Conservation (phyloP, 2,888 invertebrate species). For the Adelognathus sp. region DNA sequence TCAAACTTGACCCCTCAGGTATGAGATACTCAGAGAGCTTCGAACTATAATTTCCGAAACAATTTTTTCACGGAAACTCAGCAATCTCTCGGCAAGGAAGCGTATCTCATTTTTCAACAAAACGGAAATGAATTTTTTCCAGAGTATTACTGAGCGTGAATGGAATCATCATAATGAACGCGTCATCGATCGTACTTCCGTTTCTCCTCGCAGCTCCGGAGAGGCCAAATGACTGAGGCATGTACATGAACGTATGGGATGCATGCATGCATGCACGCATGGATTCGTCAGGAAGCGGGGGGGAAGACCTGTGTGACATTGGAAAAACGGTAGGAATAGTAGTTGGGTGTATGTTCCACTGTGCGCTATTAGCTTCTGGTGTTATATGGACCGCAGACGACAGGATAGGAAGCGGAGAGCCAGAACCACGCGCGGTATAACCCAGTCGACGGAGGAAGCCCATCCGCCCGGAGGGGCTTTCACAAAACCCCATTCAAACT, state of each 20-base stretch:
- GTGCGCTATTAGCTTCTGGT: not conserved
- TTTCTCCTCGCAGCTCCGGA: not conserved
- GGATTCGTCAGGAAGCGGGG: conserved; percentile 11
- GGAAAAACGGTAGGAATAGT: conserved; percentile 7
- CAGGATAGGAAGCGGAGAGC: conserved; percentile 55
- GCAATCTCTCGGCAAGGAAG: not conserved
- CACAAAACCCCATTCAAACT: conserved; percentile 64
- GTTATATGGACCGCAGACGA: conserved; percentile 40
- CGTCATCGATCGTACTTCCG: not conserved
- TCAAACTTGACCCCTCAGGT: no score
- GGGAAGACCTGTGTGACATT: not conserved
- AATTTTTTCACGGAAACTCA: no score
- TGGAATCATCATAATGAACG: not conserved
- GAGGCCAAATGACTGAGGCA: conserved; percentile 4
- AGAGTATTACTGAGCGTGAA: not conserved
- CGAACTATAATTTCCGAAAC: no score
- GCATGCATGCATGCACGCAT: not conserved
- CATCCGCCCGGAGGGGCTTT: conserved; percentile 66
- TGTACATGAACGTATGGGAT: not conserved
- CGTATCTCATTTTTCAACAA: not conserved
- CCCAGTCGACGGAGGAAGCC: conserved; percentile 61
- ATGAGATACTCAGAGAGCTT: no score
- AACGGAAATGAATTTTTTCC: not conserved
- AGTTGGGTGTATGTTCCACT: not conserved
- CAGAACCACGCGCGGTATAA: conserved; percentile 28